Conservation (phyloP, 2,113 vertebrate species). For the Carettochelys insculpta region DNA sequence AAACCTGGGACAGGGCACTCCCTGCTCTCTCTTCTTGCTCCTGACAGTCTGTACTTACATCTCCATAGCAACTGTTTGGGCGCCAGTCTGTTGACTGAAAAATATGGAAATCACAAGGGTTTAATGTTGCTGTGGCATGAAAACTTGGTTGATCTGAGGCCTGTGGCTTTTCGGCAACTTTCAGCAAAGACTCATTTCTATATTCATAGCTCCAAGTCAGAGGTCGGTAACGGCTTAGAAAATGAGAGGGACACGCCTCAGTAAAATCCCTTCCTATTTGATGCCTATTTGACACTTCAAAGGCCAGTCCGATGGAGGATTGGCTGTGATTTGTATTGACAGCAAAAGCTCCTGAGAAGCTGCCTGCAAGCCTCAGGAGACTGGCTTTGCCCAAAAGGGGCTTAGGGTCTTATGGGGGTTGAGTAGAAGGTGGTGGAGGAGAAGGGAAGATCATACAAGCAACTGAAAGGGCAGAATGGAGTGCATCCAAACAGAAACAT, state of each 20-base stretch:
- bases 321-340: background rate
- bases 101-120: slow-evolving; percentile 62
- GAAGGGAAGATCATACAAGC: background rate
- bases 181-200: slow-evolving; percentile 30
- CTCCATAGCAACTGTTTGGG: slow-evolving; percentile 58
- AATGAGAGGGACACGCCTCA: background rate
- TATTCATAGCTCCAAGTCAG: slow-evolving; percentile 28
- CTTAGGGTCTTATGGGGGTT: background rate
- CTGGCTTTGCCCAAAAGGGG: fast-evolving
- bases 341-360: background rate
- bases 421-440: background rate
- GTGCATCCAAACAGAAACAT: background rate
- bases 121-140: slow-evolving; percentile 52
- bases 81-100: slow-evolving; percentile 45
- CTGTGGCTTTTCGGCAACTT: slow-evolving; percentile 58
- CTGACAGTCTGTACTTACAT: slow-evolving; percentile 46
- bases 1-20: slow-evolving; percentile 38
- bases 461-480: background rate
- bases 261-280: background rate
- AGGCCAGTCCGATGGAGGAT: background rate
- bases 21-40: slow-evolving; percentile 18
- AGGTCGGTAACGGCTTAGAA: slow-evolving; percentile 26
- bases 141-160: slow-evolving; percentile 51
- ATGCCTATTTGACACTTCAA: slow-evolving; percentile 19
- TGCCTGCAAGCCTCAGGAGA: background rate